Conservation (phyloP, 1,140 invertebrate species). For the Lepidotrigona ventralis region DNA sequence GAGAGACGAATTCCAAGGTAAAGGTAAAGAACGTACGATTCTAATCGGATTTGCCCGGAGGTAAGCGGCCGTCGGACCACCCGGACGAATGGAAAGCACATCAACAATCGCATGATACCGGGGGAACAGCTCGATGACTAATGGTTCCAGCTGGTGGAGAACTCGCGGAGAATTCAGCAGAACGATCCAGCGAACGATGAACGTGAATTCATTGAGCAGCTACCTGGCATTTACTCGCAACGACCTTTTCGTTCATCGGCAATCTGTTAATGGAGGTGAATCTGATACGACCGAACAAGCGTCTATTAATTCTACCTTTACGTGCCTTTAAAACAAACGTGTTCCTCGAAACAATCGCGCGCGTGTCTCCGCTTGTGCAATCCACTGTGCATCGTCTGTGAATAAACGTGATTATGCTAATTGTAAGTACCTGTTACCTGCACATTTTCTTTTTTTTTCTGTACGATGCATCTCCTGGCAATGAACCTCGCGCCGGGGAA, state of each 20-base stretch:
- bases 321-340: not conserved
- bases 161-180: constrained; percentile 17
- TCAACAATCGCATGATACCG: constrained; percentile 30
- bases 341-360: constrained; percentile 29
- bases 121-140: constrained; percentile 56
- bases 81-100: constrained; percentile 52
- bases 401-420: not conserved
- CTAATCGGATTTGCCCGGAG: constrained; percentile 38
- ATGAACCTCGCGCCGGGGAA: too few relatives aligned
- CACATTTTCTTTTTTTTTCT: not conserved
- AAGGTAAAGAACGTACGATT: not conserved
- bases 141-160: constrained; percentile 47
- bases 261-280: constrained; percentile 54
- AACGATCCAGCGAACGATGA: constrained; percentile 33
- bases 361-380: constrained; percentile 18
- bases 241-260: constrained; percentile 59
- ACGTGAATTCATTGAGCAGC: constrained; percentile 57
- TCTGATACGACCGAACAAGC: constrained; percentile 21
- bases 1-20: constrained; percentile 4
- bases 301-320: constrained; percentile 37
- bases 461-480: too few relatives aligned
- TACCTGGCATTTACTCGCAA: constrained; percentile 57
- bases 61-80: constrained; percentile 46
- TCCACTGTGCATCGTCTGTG: not conserved
- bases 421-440: not conserved